Conservation (phyloP, 2,113 vertebrate species). For the Glaucidium brasilianum region DNA sequence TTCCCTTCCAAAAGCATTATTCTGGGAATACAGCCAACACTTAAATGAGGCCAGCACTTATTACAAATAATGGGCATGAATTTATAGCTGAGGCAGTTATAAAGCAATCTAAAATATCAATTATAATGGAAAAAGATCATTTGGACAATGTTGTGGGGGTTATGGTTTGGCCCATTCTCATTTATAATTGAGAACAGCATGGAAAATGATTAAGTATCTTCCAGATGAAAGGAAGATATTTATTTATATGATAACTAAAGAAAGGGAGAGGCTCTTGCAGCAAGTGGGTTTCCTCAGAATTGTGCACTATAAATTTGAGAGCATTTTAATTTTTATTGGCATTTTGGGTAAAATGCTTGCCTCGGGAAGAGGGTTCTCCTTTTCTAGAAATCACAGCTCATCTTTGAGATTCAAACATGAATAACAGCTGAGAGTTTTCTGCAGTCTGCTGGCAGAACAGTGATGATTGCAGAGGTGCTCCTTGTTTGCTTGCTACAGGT, state of each 20-base stretch:
- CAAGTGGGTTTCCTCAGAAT: neutral
- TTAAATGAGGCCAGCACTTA: conserved; percentile 38
- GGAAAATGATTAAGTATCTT: neutral
- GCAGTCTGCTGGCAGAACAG: neutral
- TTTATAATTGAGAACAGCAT: conserved; percentile 23
- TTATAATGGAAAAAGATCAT: conserved; percentile 26
- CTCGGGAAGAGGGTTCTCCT: neutral
- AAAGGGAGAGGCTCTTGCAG: neutral
- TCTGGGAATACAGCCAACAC: conserved; percentile 48
- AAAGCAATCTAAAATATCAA: conserved; percentile 47
- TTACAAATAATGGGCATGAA: conserved; percentile 45
- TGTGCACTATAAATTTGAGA: neutral
- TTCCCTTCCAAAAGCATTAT: conserved; percentile 39
- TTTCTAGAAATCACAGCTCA: neutral
- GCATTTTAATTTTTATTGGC: neutral
- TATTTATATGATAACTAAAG: neutral
- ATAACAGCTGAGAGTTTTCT: neutral
- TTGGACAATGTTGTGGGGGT: neutral
- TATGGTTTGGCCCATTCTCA: neutral
- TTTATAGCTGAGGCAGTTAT: conserved; percentile 33
- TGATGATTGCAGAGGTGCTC: neutral
- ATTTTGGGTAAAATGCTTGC: neutral
- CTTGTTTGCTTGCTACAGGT: neutral
- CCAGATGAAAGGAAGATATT: neutral
- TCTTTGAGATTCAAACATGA: neutral